These are phyloP conservation scores for Fistularia commersonii DNA, from an alignment of 2,797 vertebrate genomes.

Conservation along the genomic window DNA sequence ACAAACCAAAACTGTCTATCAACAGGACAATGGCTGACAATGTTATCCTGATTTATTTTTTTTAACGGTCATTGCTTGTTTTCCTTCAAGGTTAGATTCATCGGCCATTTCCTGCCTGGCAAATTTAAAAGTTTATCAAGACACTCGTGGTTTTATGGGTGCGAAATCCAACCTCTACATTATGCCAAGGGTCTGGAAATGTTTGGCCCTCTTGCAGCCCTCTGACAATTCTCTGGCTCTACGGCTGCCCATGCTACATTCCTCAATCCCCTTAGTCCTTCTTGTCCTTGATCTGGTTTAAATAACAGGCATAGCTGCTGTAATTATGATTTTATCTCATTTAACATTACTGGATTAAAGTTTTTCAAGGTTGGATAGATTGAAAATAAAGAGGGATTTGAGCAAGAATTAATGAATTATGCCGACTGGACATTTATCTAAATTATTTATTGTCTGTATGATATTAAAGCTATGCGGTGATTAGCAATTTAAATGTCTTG, in stretches of 20 bases:
- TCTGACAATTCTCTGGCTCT: slow-evolving; percentile 1
- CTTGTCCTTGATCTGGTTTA: slow-evolving; percentile 69
- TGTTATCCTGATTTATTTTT: too few relatives aligned
- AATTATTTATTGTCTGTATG: slow-evolving; percentile 75
- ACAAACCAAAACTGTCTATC: neutral
- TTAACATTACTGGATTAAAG: slow-evolving; percentile 64
- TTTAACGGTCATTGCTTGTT: too few relatives aligned
- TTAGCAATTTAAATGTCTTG: slow-evolving; percentile 76
- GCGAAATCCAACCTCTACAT: slow-evolving; percentile 27
- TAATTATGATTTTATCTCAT: slow-evolving; percentile 70
- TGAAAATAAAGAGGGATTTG: slow-evolving; percentile 67
- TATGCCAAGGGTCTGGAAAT: slow-evolving; percentile 35
- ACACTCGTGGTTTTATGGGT: slow-evolving; percentile 17
- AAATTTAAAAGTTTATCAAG: slow-evolving; percentile 22
- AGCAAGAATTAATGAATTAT: slow-evolving; percentile 64
- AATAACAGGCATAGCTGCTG: slow-evolving; percentile 50
- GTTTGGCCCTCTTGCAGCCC: slow-evolving; percentile 54
- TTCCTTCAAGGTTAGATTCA: too few relatives aligned
- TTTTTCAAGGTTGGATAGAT: slow-evolving; percentile 68
- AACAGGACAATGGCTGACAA: neutral
- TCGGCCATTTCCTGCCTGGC: slow-evolving; percentile 1
- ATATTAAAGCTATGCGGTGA: slow-evolving; percentile 70
- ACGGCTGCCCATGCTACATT: slow-evolving; percentile 29
- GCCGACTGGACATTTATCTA: slow-evolving; percentile 67
- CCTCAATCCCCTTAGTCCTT: slow-evolving; percentile 41